These are phyloP conservation scores for Laspeyria flexula DNA, from an alignment of 2,888 invertebrate genomes.

Conservation along the genomic window DNA sequence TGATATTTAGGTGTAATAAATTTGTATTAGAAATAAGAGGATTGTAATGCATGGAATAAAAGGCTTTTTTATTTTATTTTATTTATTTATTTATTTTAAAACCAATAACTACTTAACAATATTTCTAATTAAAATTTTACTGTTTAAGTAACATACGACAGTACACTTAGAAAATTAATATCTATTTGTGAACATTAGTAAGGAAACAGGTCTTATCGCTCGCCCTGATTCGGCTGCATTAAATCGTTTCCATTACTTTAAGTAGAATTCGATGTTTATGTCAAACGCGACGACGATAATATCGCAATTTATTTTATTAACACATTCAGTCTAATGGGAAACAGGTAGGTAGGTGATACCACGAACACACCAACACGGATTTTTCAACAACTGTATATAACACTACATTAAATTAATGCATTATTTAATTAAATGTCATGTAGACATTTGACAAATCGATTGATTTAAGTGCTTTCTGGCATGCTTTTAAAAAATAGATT, in stretches of 20 bases:
- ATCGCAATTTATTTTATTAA: conserved; percentile 82
- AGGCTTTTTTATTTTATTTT: too few species aligned
- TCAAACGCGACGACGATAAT: conserved; percentile 80
- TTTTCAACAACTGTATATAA: conserved; percentile 18
- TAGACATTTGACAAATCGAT: background rate
- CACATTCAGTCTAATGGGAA: conserved; percentile 73
- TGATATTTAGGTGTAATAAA: too few species aligned
- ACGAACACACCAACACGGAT: conserved; percentile 26
- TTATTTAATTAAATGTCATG: conserved; percentile 13
- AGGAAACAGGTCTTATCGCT: conserved; percentile 67
- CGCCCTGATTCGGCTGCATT: conserved; percentile 72
- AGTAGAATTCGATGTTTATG: conserved; percentile 84
- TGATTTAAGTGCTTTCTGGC: too few species aligned
- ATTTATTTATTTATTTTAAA: too few species aligned
- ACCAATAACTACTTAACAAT: too few species aligned
- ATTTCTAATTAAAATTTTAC: too few species aligned
- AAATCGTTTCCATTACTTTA: conserved; percentile 83
- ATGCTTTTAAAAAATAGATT: too few species aligned
- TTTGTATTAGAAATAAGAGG: too few species aligned
- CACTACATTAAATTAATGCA: conserved; percentile 5
- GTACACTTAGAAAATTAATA: conserved; percentile 49
- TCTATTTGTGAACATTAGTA: conserved; percentile 52
- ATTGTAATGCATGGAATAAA: too few species aligned
- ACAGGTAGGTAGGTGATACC: conserved; percentile 49
- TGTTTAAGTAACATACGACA: conserved; percentile 6